Conservation (phyloP, 2,797 vertebrate species). For the Microchirus variegatus region DNA sequence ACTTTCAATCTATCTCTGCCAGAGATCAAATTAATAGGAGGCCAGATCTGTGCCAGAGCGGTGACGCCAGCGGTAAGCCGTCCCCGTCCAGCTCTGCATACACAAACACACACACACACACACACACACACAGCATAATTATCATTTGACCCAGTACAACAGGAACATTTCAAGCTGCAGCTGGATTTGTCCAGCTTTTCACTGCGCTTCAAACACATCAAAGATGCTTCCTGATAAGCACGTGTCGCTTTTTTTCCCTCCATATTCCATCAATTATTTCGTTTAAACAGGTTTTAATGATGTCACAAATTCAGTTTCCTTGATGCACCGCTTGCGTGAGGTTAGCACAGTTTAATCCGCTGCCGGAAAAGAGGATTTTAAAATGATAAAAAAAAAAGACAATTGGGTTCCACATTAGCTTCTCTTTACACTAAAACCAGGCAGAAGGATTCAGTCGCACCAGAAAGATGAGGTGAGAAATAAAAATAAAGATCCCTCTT, state of each 20-base stretch:
- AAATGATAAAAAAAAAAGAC: no score
- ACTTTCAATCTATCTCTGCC: slow-evolving; percentile 50
- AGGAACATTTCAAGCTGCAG: slow-evolving; percentile 19
- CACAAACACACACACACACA: background rate
- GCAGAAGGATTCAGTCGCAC: slow-evolving; percentile 26
- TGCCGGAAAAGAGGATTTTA: no score
- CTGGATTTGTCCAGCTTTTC: slow-evolving; percentile 22
- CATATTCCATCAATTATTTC: no score
- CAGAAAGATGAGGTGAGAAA: slow-evolving; percentile 46
- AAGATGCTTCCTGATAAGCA: slow-evolving; percentile 16
- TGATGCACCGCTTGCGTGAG: no score
- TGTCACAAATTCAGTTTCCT: no score
- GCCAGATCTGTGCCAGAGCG: slow-evolving; percentile 5
- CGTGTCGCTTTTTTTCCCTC: background rate
- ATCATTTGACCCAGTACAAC: slow-evolving; percentile 35
- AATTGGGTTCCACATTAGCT: no score
- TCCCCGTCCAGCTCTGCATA: background rate
- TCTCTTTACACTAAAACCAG: slow-evolving; percentile 19
- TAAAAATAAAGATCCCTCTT: slow-evolving; percentile 46
- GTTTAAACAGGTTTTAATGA: no score
- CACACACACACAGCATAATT: slow-evolving; percentile 16
- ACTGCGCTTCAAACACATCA: slow-evolving; percentile 9
- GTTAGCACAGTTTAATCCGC: no score
- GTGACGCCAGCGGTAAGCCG: slow-evolving; percentile 26
- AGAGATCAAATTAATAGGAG: slow-evolving; percentile 45